Evolutionary conservation across 1,140 invertebrate species (phyloP), one percentile per base, ranked within the genome.

Genomic region (Drosophila mauritiana): DNA sequence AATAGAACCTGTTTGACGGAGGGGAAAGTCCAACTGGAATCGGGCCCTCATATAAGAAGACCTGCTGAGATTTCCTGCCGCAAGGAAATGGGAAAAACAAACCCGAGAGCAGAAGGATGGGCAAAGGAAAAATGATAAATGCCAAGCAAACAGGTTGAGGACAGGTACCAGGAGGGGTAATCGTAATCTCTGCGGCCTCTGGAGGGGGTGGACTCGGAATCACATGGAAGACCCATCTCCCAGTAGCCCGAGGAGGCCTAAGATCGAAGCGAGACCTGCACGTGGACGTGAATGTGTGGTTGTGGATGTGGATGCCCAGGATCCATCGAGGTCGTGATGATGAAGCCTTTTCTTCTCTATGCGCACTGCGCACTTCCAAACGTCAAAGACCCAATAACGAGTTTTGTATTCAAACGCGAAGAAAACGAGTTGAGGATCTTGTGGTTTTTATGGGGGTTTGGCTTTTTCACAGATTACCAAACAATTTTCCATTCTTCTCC

Each of bases 381-480:
- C 69, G 81, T 81, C 79, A 73, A 74, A 69, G 68, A 62, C 39
- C 65, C 63, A 53, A 46, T 88, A 88, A 88, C 84, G 77, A 88
- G 76, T 89, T 90, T 74, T 80, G 76, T 70, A 73, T 86, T 78
- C 55, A 55, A 17, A 77, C 20, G 34, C 39, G 27, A 37, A 27
- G 51, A 48, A 70, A 88, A 89, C 77, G 73, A 89, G 84, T 89
- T 88, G 69, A 61, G 84, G 65, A 70, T 72, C 73, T 88, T 88
- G 84, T 65, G 84, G 84, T 88, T 88, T 75, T 89, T 80, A 89
- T 89, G 84, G 83, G 83, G 83, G 83, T 89, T 88, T 88, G 84
- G 83, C 84, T 89, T 88, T 88, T 88, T 88, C 83, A 88, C 83
- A 88, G 83, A 88, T 88, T 88, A 88, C 84, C 84, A 80, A 88